These are phyloP conservation scores for Schlechtendalia chinensis DNA, from an alignment of 1,140 invertebrate species.

Conservation along the genomic window DNA sequence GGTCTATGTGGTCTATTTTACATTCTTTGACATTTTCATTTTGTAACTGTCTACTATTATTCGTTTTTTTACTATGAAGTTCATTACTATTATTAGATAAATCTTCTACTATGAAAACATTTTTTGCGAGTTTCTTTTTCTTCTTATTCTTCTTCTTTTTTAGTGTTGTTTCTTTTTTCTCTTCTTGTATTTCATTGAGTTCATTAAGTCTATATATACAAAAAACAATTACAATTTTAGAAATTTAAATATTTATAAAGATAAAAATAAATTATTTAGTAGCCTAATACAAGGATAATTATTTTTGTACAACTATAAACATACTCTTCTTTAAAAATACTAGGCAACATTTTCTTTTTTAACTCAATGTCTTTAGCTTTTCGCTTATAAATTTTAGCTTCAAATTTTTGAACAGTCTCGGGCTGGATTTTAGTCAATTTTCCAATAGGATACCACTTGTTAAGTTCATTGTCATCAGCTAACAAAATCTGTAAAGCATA, in stretches of 20 bases:
- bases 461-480: conserved; percentile 89
- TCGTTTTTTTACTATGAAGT: not conserved
- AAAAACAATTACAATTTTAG: no score
- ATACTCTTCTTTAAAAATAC: conserved; percentile 63
- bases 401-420: conserved; percentile 76
- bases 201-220: not conserved
- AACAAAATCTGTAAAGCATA: conserved; percentile 69
- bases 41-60: not conserved
- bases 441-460: conserved; percentile 91
- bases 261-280: no score
- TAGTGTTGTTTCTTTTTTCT: not conserved
- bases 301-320: not conserved
- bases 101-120: conserved; percentile 34
- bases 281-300: not conserved
- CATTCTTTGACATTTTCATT: not conserved
- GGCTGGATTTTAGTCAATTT: conserved; percentile 79
- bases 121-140: conserved; percentile 3
- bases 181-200: conserved; percentile 15
- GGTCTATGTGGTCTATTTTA: not conserved
- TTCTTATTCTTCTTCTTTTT: conserved; percentile 37
- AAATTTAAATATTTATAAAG: no score
- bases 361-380: conserved; percentile 71
- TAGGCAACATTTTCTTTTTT: conserved; percentile 83
- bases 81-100: not conserved
- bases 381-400: conserved; percentile 71